Evolutionary conservation across 2,888 invertebrate genomes (phyloP), one percentile per base, ranked within the genome.

Genomic region (Eupithecia insigniata): DNA sequence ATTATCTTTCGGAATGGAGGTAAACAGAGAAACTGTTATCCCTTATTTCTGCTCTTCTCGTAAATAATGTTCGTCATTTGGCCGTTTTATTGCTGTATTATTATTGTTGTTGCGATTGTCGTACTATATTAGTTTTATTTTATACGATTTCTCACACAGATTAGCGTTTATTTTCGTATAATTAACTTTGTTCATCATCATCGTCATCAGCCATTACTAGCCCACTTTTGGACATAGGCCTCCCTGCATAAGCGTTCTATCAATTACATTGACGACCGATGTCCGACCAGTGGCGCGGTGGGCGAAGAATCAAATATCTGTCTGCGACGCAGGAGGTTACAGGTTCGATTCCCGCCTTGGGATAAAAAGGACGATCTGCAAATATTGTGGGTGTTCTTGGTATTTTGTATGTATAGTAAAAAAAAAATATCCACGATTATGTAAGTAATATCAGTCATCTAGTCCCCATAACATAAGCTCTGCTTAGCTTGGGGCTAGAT

Each of bases 1-100:
- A 51, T 55, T 55, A 22, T 51, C 55, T 22, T 55, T 55, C 26
- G 26, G 55, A 55, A 55, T 55, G 26, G 51, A 51, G 22, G 55
- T 26, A 55, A 55, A 55, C 26, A 26, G 26, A 55, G 26, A 55
- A 55, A 51, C 10, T 12, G 51, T 4, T 55, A 46, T 46, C 46
- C n/a, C 46, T n/a, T 26, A 55, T 55, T 55, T 14, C 1, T 55
- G 12, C 55, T 26, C 22, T 51, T 22, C 46, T 55, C 55, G 55
- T 26, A 55, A 12, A 26, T 55, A 26, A 55, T 55, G 4, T 55
- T 5, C 5, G 14, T 14, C 26, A 55, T 55, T 55, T 55, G 26
- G 22, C 55, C 55, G 22, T 26, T 55, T 55, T 5, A 22, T 55
- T 14, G 55, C 55, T 26, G 10, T 22, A 51, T 22, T 55, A 26